Evolutionary conservation across 2,797 vertebrate genomes (phyloP).

Genomic region (Enteromius unitaeniatus): DNA sequence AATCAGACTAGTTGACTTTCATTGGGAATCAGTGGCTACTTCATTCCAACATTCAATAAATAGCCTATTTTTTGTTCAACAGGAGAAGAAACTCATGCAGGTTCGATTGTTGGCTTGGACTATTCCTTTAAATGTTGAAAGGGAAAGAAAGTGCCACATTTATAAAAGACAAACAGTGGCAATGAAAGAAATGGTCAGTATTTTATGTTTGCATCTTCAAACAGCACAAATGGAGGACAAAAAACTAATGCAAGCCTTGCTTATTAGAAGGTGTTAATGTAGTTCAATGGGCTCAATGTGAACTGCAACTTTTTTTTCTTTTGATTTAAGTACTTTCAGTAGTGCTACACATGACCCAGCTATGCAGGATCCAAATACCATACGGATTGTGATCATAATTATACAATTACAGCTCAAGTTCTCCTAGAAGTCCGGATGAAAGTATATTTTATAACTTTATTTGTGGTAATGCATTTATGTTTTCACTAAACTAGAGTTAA

Average conservation of each 20-base stretch:
- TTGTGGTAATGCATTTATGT: not conserved
- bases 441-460: not conserved
- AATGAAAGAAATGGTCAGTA: not conserved
- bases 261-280: slow-evolving; percentile 58
- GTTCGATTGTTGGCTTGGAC: not conserved
- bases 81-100: not conserved
- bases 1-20: not conserved
- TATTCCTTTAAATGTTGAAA: not conserved
- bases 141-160: not conserved
- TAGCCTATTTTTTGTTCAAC: not conserved
- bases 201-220: not conserved
- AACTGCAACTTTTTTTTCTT: slow-evolving; percentile 66
- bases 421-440: not conserved
- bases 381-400: slow-evolving; percentile 8
- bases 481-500: not conserved
- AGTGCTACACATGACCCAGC: slow-evolving; percentile 49
- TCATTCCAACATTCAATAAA: not conserved
- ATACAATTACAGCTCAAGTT: not conserved
- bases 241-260: not conserved
- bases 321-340: slow-evolving; percentile 66
- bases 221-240: not conserved
- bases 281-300: slow-evolving; percentile 54
- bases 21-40: not conserved
- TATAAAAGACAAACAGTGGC: not conserved
- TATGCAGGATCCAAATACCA: not conserved